phyloP scores from a whole-genome alignment of 2,888 invertebrate species.

The Petrolisthes manimaculis region DNA sequence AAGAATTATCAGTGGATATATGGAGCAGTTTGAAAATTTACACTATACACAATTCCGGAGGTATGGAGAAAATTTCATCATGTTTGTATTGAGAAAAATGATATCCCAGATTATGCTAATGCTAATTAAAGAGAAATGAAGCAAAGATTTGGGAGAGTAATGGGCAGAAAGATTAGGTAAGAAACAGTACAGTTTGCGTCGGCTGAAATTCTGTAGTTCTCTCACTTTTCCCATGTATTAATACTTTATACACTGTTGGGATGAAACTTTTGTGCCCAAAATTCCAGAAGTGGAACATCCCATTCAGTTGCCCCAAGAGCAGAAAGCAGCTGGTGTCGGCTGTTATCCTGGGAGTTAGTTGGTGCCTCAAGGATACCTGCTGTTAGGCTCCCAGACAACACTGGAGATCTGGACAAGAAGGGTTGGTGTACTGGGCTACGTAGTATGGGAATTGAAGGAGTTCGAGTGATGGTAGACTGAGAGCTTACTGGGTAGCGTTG shows the following conservation, averaged over 20 bases:
- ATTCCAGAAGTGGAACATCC: conserved; percentile 51
- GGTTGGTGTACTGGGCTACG: conserved; percentile 23
- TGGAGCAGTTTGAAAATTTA: no score
- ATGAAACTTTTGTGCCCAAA: conserved; percentile 49
- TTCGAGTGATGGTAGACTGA: not conserved
- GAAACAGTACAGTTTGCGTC: no score
- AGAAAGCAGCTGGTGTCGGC: conserved; percentile 40
- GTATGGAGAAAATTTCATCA: no score
- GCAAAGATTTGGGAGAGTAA: no score
- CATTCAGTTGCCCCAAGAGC: conserved; percentile 50
- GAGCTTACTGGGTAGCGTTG: not conserved
- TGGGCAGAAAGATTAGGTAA: no score
- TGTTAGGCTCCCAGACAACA: not conserved
- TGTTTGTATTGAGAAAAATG: no score
- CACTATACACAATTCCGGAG: no score
- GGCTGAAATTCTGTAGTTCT: no score
- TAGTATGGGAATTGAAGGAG: conserved; percentile 37
- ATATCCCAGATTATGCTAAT: no score
- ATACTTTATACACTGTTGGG: not conserved
- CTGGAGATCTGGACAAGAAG: not conserved
- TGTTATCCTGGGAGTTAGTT: conserved; percentile 29
- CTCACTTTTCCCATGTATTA: no score
- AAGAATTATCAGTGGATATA: no score
- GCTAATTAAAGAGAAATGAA: no score
- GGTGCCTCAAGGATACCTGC: conserved; percentile 9